Percentiles rank a stretch among this genome's conserved stretches.
These are phyloP conservation scores for Hydraecia micacea DNA, from an alignment of 2,888 invertebrate species.

Conservation along the genomic window DNA sequence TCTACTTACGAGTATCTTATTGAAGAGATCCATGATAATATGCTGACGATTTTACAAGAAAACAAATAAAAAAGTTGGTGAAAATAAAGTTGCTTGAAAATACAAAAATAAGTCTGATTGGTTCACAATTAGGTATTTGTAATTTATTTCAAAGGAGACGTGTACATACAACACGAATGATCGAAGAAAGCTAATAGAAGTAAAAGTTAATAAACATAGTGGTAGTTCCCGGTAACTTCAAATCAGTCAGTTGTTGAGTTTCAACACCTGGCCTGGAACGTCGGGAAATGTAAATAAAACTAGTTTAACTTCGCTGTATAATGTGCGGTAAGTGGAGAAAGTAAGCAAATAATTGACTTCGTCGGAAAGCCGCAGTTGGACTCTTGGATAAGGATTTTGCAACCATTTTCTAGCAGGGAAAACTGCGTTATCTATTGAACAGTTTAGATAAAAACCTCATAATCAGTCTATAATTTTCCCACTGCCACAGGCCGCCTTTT, in stretches of 20 bases:
- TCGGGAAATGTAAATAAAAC: conserved; percentile 62
- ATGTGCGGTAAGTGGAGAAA: conserved; percentile 46
- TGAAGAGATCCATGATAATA: no score
- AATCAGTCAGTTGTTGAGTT: conserved; percentile 34
- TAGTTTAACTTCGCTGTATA: conserved; percentile 40
- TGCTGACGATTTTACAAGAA: no score
- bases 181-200: background rate
- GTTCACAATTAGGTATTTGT: background rate
- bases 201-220: conserved; percentile 14
- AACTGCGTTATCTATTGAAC: conserved; percentile 16
- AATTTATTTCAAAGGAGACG: background rate
- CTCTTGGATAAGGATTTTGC: conserved; percentile 26
- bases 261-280: conserved; percentile 34
- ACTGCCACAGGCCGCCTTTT: background rate
- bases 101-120: background rate
- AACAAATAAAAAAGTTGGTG: background rate
- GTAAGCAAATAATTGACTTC: conserved; percentile 52
- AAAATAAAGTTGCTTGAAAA: background rate
- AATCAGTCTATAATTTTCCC: background rate
- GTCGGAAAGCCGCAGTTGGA: conserved; percentile 20
- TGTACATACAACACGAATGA: background rate
- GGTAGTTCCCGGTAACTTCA: conserved; percentile 10
- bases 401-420: conserved; percentile 18
- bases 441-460: background rate
- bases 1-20: background rate